Base-by-base conservation (phyloP, 2,113 vertebrate genomes). In the Gallinago jamesoni region DNA sequence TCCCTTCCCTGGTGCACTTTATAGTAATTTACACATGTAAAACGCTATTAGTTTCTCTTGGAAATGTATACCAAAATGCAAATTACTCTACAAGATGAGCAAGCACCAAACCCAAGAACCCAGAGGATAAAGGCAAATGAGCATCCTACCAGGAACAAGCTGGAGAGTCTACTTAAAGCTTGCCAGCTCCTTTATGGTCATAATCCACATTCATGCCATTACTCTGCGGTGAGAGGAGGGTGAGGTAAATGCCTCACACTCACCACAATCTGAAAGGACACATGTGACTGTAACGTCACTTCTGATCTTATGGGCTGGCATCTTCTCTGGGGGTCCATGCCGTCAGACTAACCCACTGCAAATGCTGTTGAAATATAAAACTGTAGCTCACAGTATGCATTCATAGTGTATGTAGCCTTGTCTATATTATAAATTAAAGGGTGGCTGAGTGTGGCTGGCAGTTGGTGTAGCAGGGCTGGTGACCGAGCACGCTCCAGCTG, bases 351-450 rank as follows among this genome's bases (percentile, higher is more conserved):
- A 67, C 50, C 13, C 30, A 3, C 64, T 22, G 52, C 0, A 0
- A 63, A 66, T 57, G 52, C 20, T 6, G 0, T 21, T 22, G 18
- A 31, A 45, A 43, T 55, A 15, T 7, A 74, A 57, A 84, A 41
- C 78, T 37, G 50, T 53, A 59, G 64, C 39, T 72, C 56, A 13
- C 0, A 0, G 41, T 14, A 52, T 14, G n/a, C 1, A 0, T 9
- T 60, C 31, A 7, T 0, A 0, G 39, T 3, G 14, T 14, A 3
- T 9, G 13, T 45, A 68, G 47, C 87, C 50, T 28, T 45, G 59
- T 30, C 68, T 64, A 2, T 59, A 3, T 20, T 9, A 9, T 4
- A 59, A 78, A 84, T 64, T 43, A 33, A 57, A 37, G 14, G 16
- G 25, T 39, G 69, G 28, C 50, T 22, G 72, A 84, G 52, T 6